Evolutionary conservation across 1,140 invertebrate species (phyloP).

Genomic region (Bombus superbus): DNA sequence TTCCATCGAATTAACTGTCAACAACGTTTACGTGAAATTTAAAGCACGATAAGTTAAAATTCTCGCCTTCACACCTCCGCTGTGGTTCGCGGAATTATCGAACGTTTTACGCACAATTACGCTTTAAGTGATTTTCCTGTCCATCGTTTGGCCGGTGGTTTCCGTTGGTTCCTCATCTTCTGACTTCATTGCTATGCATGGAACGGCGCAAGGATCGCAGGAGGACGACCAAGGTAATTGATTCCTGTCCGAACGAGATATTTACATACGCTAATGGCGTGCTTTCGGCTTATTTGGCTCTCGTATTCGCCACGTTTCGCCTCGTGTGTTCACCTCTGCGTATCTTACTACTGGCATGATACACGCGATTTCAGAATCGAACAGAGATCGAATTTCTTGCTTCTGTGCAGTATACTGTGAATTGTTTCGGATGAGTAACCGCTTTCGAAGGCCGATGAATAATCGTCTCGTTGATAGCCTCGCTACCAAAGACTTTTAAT

Average conservation of each 20-base stretch:
- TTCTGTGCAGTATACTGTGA: too few relatives aligned
- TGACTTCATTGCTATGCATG: slow-evolving; percentile 75
- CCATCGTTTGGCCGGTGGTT: neutral
- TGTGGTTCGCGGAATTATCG: slow-evolving; percentile 37
- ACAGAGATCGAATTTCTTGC: neutral
- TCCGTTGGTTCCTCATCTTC: slow-evolving; percentile 9
- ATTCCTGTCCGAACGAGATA: slow-evolving; percentile 71
- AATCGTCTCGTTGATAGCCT: neutral
- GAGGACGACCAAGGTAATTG: slow-evolving; percentile 71
- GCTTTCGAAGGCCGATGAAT: neutral
- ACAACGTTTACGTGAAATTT: neutral
- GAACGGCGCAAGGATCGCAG: slow-evolving; percentile 49
- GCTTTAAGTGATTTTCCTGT: slow-evolving; percentile 42
- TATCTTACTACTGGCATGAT: neutral
- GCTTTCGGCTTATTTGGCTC: slow-evolving; percentile 57
- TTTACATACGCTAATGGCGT: slow-evolving; percentile 75
- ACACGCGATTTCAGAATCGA: slow-evolving; percentile 13
- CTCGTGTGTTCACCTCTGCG: neutral
- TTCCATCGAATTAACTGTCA: too few relatives aligned
- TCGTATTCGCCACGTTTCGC: slow-evolving; percentile 12
- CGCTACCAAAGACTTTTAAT: neutral
- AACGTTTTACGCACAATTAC: slow-evolving; percentile 48
- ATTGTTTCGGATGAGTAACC: slow-evolving; percentile 7
- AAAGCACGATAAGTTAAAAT: slow-evolving; percentile 40
- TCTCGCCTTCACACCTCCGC: slow-evolving; percentile 46